Evolutionary conservation across 1,140 invertebrate genomes (phyloP), one percentile per base, ranked within the genome.

Genomic region (Charaxes varanes): DNA sequence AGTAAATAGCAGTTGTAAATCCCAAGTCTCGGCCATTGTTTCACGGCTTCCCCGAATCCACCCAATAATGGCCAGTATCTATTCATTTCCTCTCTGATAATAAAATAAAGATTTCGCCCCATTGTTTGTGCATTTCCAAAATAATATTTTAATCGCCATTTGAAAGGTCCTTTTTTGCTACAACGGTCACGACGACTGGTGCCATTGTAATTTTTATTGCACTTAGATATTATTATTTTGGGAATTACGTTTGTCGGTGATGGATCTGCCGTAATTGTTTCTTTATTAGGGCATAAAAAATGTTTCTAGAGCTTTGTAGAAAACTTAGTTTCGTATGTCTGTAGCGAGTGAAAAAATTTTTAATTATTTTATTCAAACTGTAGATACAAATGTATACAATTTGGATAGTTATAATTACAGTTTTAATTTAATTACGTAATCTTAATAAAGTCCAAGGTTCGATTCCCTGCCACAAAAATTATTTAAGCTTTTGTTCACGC

Each of bases 91-190:
- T 66, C 51, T 65, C 48, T 50, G 72, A 80, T 76, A 76, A 62
- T 76, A 71, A 68, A 67, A 53, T 58, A 68, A 72, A 71, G 49
- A 68, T 62, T 62, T 58, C 59, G 43, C 21, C 14, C 68, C 45
- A 71, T 78, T 78, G 68, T 74, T 64, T 67, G 62, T 47, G 44
- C 47, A 52, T 54, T 55, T 55, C 43, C 32, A 55, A 72, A 71
- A 72, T 65, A 64, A 65, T 69, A 68, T 72, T 71, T 60, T 80
- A 73, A 77, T 77, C 65, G 59, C 66, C 35, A 64, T 72, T 72
- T 36, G 42, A 61, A 61, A 54, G 47, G 55, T 46, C 40, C 24
- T 61, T 67, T 66, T 68, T 56, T 62, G 53, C 43, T 21, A 49
- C 43, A 36, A 57, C 54, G 48, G 53, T 44, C 47, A 44, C 26